Base-by-base conservation (phyloP, 2,113 vertebrate genomes). In the Zosterops borbonicus region DNA sequence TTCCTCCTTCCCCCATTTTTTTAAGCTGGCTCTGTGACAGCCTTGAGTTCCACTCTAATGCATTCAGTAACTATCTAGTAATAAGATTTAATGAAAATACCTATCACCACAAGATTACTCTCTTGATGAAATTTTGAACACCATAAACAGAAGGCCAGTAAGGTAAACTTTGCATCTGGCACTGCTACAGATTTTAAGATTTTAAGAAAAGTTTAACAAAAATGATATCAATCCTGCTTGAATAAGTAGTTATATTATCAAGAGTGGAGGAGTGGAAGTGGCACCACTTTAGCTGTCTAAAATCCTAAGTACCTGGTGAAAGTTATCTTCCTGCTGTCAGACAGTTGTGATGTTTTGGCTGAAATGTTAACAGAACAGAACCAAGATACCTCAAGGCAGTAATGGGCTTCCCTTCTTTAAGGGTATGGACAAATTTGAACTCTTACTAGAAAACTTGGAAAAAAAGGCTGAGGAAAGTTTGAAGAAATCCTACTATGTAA, bases 351-450 rank as follows among this genome's bases (percentile, higher is more conserved):
- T 50, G 6, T 70, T 65, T 76, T 83, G 33, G 15, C 28, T 80
- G 41, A 76, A 84, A 75, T 41, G 75, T 24, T 71, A 71, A 53
- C 10, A 56, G 22, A 29, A 42, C 3, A 58, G 42, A 78, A 87
- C 24, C 20, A 79, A 87, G 69, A 42, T 1, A 6, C 3, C 22
- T 49, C 31, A 65, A 84, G 14, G 24, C 19, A 67, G 11, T 55
- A 69, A 50, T 6, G 12, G 10, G 1, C 14, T 87, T 64, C 9
- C 20, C n/a, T 79, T 42, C 52, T 12, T 28, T 49, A n/a, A 56
- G 3, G 4, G 1, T 74, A 12, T 27, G 27, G 14, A 33, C 3
- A 75, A 67, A 81, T 14, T 1, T 71, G 7, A 5, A 8, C 3
- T 71, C 5, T 62, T 62, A 9, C 20, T 69, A 55, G 35, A 10